Percentiles rank a stretch among this genome's conserved stretches.
Conservation (phyloP, 2,797 vertebrate genomes). For the Sandelia bainsii region DNA sequence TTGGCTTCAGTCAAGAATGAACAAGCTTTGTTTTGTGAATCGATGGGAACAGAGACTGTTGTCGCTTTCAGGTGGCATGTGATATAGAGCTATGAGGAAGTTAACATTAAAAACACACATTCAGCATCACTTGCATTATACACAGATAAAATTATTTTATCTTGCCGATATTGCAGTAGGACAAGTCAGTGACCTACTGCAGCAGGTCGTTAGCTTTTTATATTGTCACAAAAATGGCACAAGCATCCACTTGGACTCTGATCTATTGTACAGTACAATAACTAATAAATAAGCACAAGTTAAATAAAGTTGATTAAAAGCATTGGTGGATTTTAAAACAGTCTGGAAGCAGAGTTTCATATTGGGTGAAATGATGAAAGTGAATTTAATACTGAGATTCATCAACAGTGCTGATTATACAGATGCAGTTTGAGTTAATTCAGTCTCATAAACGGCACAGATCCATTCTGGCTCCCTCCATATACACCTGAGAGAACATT, state of each 20-base stretch:
- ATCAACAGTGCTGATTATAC: background rate
- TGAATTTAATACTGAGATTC: background rate
- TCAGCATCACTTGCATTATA: background rate
- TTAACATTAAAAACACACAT: background rate
- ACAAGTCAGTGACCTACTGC: too few relatives aligned
- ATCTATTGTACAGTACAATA: too few relatives aligned
- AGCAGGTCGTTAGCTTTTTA: too few relatives aligned
- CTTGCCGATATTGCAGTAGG: too few relatives aligned
- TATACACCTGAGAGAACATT: background rate
- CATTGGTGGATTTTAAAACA: too few relatives aligned
- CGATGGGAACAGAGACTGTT: conserved; percentile 8
- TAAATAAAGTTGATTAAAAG: too few relatives aligned
- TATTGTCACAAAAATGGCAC: too few relatives aligned
- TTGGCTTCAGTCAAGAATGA: conserved; percentile 67
- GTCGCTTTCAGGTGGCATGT: conserved; percentile 75
- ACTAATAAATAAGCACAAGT: too few relatives aligned
- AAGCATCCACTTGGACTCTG: too few relatives aligned
- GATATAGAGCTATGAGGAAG: conserved; percentile 71
- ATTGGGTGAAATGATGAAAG: too few relatives aligned
- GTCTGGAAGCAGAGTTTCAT: too few relatives aligned
- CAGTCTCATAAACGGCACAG: background rate
- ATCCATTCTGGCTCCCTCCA: background rate
- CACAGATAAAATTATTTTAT: too few relatives aligned
- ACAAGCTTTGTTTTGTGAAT: conserved; percentile 71
- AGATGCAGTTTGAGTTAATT: background rate